Evolutionary conservation across 2,113 vertebrate species (phyloP), one percentile per base, ranked within the genome.

Genomic region (Anguilla japonica): DNA sequence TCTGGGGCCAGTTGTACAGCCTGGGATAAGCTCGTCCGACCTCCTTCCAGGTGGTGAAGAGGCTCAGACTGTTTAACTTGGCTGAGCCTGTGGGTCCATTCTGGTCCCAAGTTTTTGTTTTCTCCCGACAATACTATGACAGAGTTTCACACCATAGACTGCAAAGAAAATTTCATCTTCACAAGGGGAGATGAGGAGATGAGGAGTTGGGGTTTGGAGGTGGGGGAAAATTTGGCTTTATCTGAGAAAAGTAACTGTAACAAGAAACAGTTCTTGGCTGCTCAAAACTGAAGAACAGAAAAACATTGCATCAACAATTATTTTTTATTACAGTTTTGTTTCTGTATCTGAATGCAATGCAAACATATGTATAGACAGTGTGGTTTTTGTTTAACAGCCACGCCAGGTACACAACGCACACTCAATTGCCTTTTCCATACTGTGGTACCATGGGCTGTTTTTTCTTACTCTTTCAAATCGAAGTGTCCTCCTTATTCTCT

Each of bases 21-120:
- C 39, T n/a, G 53, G 50, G 22, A 82, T 67, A 41, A 18, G 56
- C 50, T 84, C 79, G 20, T 26, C 57, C n/a, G 14, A 22, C 43
- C 39, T 22, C 43, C 82, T 53, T 56, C 81, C 41, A 78, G 29
- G 41, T 57, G 84, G 86, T 86, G 91, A 90, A 83, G 89, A 89
- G 89, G 84, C 67, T 85, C 91, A 92, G 89, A 89, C 89, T 22
- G 87, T 92, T 92, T 91, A 78, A 81, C 81, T 91, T 93, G 89
- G 91, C 91, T 86, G 71, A 86, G 75, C 81, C 78, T 85, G 86
- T 78, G 53, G 75, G 84, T 88, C 89, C 88, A 88, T 78, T 78
- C 90, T 79, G 82, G 82, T 85, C 86, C 87, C 82, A 88, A 81
- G 63, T 60, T 87, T 90, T 90, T 90, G 88, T 87, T 91, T 89